These are phyloP conservation scores for Triplophysa rosa DNA, from an alignment of 2,113 vertebrate species.

Conservation along the genomic window DNA sequence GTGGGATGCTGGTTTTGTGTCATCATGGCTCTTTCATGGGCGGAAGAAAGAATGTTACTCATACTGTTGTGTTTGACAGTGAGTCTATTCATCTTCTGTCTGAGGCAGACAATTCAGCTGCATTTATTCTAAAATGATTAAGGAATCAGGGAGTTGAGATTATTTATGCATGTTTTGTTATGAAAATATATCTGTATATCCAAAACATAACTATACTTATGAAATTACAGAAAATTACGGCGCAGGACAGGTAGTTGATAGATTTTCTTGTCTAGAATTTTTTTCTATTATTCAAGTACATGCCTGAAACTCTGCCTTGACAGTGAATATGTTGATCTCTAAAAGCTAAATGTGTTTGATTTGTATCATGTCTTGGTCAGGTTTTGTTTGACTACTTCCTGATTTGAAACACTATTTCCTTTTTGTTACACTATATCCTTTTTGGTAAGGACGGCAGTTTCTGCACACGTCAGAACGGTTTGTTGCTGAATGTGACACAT, in stretches of 20 bases:
- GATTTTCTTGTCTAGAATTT: too few relatives aligned
- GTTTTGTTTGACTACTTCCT: neutral
- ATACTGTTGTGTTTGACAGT: constrained; percentile 14
- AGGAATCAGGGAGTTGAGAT: too few relatives aligned
- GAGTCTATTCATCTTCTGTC: constrained; percentile 1
- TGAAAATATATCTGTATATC: too few relatives aligned
- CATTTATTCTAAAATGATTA: neutral
- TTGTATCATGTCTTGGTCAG: neutral
- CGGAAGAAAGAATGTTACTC: constrained; percentile 17
- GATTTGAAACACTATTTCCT: neutral
- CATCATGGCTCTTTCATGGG: neutral
- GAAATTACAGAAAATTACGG: too few relatives aligned
- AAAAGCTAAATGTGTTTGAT: neutral
- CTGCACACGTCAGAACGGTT: neutral
- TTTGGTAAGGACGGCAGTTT: neutral
- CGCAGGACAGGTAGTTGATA: too few relatives aligned
- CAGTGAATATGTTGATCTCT: neutral
- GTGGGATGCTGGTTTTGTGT: neutral
- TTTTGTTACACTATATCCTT: neutral
- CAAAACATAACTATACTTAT: too few relatives aligned
- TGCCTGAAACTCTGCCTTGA: neutral
- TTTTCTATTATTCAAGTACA: too few relatives aligned
- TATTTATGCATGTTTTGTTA: too few relatives aligned
- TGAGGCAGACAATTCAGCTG: neutral
- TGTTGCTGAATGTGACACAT: neutral